Evolutionary conservation across 2,888 invertebrate species (phyloP), one percentile per base, ranked within the genome.

Genomic region (Tuta absoluta): DNA sequence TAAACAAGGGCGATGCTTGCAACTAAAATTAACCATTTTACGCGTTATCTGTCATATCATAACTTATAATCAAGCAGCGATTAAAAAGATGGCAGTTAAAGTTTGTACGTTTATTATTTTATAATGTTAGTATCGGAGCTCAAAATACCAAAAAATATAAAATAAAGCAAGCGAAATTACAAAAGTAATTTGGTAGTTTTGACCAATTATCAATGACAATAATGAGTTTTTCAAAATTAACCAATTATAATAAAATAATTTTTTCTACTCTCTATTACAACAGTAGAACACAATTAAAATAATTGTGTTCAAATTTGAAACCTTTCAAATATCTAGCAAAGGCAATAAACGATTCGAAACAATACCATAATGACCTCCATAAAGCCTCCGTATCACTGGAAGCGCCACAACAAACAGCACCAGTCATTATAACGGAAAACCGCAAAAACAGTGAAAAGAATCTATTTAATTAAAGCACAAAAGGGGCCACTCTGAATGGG

Each of bases 381-480:
- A 28, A 28, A 28, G 28, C 28, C 28, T 28, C 28, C 28, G 5
- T 63, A 56, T 51, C 37, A 33, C 57, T 53, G 28, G 14, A 23
- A 56, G 48, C 33, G 45, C 65, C 72, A 71, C 71, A 72, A 73
- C 71, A 69, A 71, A 66, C 68, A 69, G 70, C 63, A 65, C 33
- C 4, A 72, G 72, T 75, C 72, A 74, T 72, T 73, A 72, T 70
- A 49, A 69, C 70, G 63, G 70, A 66, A 63, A 67, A 65, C 65
- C 45, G 51, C 58, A 74, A 72, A 77, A 78, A 77, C 74, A 75
- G 72, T 74, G 77, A 81, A 82, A 83, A 79, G 79, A 82, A 85
- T 84, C 81, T 80, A 86, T 84, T n/a, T 85, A 85, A 85, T 86
- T 85, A 86, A 79, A 76, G 72, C 74, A 84, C 82, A 84, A 82